These are phyloP conservation scores for Cyprinodon tularosa DNA, from an alignment of 2,113 vertebrate genomes.

Conservation along the genomic window DNA sequence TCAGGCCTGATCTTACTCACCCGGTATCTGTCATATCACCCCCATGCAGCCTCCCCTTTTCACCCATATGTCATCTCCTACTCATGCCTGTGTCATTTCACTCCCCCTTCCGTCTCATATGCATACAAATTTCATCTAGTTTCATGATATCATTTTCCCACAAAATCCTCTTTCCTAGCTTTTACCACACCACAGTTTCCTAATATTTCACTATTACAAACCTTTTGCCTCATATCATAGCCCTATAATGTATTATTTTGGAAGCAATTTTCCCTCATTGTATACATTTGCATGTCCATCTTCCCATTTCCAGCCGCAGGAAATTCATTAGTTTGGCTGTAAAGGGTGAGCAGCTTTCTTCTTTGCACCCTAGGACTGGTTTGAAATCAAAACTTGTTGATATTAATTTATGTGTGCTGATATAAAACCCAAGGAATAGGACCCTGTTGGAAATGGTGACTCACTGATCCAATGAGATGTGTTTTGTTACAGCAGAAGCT, in stretches of 20 bases:
- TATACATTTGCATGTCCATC: neutral
- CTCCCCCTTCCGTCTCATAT: neutral
- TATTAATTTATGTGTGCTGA: slow-evolving; percentile 1
- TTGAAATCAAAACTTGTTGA: slow-evolving; percentile 30
- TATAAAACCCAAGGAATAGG: slow-evolving; percentile 19
- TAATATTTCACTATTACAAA: neutral
- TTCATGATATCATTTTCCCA: slow-evolving; percentile 1
- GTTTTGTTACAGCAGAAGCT: slow-evolving; percentile 16
- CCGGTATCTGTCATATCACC: slow-evolving; percentile 60
- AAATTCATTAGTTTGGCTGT: neutral
- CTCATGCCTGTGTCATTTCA: slow-evolving; percentile 6
- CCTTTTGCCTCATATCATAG: neutral
- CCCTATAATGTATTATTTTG: slow-evolving; percentile 14
- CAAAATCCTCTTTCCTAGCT: slow-evolving; percentile 7
- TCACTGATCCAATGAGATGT: slow-evolving; percentile 34
- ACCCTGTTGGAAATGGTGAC: slow-evolving; percentile 19
- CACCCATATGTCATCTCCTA: slow-evolving; percentile 55
- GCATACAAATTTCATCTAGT: slow-evolving; percentile 20
- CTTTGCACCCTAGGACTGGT: slow-evolving; percentile 21
- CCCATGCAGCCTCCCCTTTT: slow-evolving; percentile 30
- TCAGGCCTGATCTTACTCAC: slow-evolving; percentile 55
- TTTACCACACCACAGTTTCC: neutral
- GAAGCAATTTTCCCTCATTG: neutral
- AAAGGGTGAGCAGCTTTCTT: neutral
- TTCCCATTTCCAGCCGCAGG: neutral